Conservation (phyloP, 2,113 vertebrate species). For the Burhinus oedicnemus region DNA sequence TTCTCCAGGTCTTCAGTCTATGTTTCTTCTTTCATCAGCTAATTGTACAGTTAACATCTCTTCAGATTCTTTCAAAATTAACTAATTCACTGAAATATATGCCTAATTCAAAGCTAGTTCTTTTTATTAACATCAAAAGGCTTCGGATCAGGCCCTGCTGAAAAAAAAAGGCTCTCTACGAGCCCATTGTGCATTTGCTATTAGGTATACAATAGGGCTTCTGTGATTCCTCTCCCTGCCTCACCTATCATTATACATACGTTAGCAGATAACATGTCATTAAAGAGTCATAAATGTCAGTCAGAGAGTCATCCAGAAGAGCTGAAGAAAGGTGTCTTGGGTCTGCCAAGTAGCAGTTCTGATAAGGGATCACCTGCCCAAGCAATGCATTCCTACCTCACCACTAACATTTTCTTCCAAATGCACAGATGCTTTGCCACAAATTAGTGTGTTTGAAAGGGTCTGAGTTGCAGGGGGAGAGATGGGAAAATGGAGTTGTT, state of each 20-base stretch:
- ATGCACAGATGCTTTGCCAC: neutral
- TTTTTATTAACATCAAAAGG: slow-evolving; percentile 35
- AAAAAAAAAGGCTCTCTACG: neutral
- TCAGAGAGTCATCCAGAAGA: neutral
- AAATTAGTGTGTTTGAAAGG: neutral
- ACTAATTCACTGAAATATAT: neutral
- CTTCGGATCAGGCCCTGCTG: neutral
- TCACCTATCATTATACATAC: neutral
- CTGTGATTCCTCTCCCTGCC: neutral
- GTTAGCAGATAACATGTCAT: slow-evolving; percentile 1
- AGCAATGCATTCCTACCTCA: neutral
- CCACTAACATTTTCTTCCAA: neutral
- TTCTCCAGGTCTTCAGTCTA: neutral
- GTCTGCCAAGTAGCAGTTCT: slow-evolving; percentile 16
- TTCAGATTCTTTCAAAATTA: slow-evolving; percentile 3
- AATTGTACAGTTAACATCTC: neutral
- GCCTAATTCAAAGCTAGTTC: neutral
- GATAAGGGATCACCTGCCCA: slow-evolving; percentile 37
- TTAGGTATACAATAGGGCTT: slow-evolving; percentile 7
- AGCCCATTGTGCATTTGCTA: neutral
- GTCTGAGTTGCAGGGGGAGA: neutral
- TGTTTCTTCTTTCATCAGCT: slow-evolving; percentile 22
- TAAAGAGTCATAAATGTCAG: slow-evolving; percentile 19
- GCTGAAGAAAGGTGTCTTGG: neutral
- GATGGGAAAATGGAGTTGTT: neutral